phyloP scores from a whole-genome alignment of 1,140 invertebrate genomes.

The Drosophila oshimai region DNA sequence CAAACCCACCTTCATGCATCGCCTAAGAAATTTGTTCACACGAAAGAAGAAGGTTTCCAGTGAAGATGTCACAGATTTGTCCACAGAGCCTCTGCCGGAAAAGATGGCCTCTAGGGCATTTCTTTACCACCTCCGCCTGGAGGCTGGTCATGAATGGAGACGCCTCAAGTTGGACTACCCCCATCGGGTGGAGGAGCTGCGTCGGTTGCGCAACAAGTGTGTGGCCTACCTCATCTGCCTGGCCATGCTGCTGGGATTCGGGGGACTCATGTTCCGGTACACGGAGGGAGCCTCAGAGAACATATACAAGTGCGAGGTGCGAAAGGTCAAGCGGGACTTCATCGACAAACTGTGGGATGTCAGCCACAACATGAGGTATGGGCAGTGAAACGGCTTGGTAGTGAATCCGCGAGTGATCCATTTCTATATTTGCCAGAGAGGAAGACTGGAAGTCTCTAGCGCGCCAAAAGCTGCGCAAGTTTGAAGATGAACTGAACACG shows the following conservation, averaged over 20 bases:
- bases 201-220: constrained; percentile 86
- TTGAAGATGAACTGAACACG: constrained; percentile 92
- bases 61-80: background rate
- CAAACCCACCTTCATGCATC: constrained; percentile 13
- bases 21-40: constrained; percentile 19
- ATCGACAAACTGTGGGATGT: constrained; percentile 90
- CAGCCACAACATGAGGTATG: constrained; percentile 88
- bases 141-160: constrained; percentile 84
- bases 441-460: constrained; percentile 95
- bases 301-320: constrained; percentile 94
- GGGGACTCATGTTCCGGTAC: constrained; percentile 89
- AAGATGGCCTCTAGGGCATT: constrained; percentile 32
- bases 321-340: constrained; percentile 92
- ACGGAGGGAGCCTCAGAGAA: constrained; percentile 92
- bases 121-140: constrained; percentile 41
- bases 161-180: constrained; percentile 85
- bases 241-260: constrained; percentile 89
- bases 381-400: background rate
- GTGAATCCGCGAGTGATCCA: constrained; percentile 1
- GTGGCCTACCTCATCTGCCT: constrained; percentile 86
- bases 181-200: constrained; percentile 84
- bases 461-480: constrained; percentile 90
- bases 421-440: constrained; percentile 83
- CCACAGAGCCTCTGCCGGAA: background rate
- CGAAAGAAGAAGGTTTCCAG: background rate